Evolutionary conservation across 2,113 vertebrate genomes (phyloP).

Genomic region (Morone saxatilis): DNA sequence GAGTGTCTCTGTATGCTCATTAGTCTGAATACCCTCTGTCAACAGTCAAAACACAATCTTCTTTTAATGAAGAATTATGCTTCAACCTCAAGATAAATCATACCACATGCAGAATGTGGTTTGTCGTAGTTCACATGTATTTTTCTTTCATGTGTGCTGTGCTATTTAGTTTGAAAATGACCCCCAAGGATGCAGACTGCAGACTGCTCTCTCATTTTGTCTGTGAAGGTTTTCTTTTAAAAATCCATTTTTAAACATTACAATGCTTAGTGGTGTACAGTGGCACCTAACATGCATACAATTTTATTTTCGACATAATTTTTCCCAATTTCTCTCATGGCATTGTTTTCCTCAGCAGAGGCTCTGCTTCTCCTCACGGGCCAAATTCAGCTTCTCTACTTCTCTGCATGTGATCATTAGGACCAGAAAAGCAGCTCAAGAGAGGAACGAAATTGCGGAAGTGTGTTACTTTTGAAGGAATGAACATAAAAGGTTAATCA

Average conservation of each 20-base stretch:
- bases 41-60: slow-evolving; percentile 56
- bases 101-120: neutral
- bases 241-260: neutral
- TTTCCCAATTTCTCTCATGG: neutral
- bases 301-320: neutral
- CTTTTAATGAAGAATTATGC: slow-evolving; percentile 69
- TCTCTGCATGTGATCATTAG: slow-evolving; percentile 50
- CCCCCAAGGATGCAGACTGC: neutral
- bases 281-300: neutral
- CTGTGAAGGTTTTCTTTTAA: neutral
- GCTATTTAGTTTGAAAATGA: neutral
- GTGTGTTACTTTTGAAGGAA: slow-evolving; percentile 47
- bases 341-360: slow-evolving; percentile 34
- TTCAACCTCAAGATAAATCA: slow-evolving; percentile 17
- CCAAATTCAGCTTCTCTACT: slow-evolving; percentile 2
- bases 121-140: neutral
- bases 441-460: slow-evolving; percentile 54
- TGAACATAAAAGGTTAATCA: slow-evolving; percentile 69
- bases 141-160: slow-evolving; percentile 4
- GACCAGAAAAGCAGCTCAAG: slow-evolving; percentile 37
- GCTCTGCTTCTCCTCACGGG: slow-evolving; percentile 16
- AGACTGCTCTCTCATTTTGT: slow-evolving; percentile 7
- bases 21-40: slow-evolving; percentile 68
- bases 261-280: neutral
- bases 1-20: slow-evolving; percentile 66